These are phyloP conservation scores for Achatina immaculata DNA, from an alignment of 1,140 invertebrate species.

Conservation along the genomic window DNA sequence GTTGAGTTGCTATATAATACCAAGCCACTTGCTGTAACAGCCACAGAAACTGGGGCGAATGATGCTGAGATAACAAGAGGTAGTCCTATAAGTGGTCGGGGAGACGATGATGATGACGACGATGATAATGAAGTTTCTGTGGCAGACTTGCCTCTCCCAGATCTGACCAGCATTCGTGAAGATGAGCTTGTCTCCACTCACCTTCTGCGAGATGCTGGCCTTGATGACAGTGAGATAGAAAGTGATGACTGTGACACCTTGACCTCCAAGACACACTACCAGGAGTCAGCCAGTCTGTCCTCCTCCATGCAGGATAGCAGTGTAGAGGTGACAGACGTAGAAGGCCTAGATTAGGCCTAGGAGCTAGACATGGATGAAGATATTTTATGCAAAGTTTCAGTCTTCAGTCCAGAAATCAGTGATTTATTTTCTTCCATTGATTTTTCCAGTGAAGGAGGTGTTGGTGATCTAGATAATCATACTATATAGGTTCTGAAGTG, in stretches of 20 bases:
- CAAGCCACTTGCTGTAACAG: background rate
- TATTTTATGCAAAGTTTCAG: background rate
- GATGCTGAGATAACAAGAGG: background rate
- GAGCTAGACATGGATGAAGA: background rate
- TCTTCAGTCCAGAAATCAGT: background rate
- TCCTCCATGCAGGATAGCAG: background rate
- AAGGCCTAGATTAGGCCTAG: background rate
- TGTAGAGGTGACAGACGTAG: background rate
- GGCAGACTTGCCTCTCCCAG: slow-evolving; percentile 24
- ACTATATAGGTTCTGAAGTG: no score
- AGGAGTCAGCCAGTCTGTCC: background rate
- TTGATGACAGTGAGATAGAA: slow-evolving; percentile 21
- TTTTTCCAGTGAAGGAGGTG: background rate
- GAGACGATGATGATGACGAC: slow-evolving; percentile 26
- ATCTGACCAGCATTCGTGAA: background rate
- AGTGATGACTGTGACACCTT: slow-evolving; percentile 24
- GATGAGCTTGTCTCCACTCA: background rate
- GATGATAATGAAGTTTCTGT: slow-evolving; percentile 27
- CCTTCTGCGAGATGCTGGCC: background rate
- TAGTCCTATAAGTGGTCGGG: background rate
- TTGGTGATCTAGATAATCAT: background rate
- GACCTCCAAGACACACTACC: slow-evolving; percentile 10
- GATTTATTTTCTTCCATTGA: background rate
- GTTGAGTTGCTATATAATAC: background rate
- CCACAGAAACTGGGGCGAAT: background rate